Evolutionary conservation across 2,113 vertebrate genomes (phyloP).

Genomic region (Laterallus jamaicensis): DNA sequence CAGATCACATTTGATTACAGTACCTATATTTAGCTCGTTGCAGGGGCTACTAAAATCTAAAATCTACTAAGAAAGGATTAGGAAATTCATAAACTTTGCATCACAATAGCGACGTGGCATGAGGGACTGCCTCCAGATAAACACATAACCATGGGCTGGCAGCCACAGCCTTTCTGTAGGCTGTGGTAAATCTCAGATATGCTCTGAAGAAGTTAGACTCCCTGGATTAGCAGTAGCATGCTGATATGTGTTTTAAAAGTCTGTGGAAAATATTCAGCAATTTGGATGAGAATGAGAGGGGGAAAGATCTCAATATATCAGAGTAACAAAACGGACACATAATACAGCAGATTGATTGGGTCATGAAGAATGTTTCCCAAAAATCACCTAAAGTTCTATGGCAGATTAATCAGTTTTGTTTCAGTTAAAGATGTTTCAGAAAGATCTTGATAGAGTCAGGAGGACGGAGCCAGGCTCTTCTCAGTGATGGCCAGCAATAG

Average conservation of each 20-base stretch:
- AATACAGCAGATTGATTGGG: background rate
- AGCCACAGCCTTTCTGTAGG: background rate
- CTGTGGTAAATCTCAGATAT: background rate
- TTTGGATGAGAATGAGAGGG: background rate
- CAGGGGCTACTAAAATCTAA: background rate
- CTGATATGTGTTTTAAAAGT: background rate
- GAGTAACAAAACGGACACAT: background rate
- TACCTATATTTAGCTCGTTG: background rate
- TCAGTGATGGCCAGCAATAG: no score
- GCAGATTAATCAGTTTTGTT: background rate
- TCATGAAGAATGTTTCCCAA: background rate
- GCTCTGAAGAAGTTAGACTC: background rate
- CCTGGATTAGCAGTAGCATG: background rate
- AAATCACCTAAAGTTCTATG: background rate
- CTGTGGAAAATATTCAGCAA: background rate
- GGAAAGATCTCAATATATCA: background rate
- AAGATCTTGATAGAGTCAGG: background rate
- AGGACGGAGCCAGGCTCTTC: no score
- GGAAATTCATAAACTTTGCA: background rate
- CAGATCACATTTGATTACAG: background rate
- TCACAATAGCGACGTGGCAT: fast-evolving
- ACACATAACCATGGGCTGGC: background rate
- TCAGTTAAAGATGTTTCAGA: background rate
- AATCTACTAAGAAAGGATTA: background rate
- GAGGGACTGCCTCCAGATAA: background rate